phyloP scores from a whole-genome alignment of 1,140 invertebrate genomes.

The Aphelinus atriplicis region DNA sequence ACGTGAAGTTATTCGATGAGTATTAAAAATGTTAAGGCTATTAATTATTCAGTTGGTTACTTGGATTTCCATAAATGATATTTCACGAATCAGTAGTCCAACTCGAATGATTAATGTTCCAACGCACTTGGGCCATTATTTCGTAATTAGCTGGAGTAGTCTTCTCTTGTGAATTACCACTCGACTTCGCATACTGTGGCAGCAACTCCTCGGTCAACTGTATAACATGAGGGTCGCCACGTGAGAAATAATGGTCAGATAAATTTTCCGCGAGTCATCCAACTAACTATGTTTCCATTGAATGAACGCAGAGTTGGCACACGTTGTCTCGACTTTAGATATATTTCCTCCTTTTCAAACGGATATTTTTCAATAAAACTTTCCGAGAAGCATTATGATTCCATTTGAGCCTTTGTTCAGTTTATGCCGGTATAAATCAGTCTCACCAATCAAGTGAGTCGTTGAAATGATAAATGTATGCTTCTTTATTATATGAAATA shows the following conservation, averaged over 20 bases:
- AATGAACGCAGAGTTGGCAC: constrained; percentile 6
- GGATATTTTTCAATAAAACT: neutral
- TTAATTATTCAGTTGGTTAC: no score
- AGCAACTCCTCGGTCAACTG: neutral
- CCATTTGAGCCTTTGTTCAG: no score
- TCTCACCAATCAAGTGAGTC: no score
- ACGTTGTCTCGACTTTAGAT: neutral
- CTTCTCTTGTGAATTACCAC: constrained; percentile 11
- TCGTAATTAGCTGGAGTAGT: constrained; percentile 10
- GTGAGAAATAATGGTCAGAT: constrained; percentile 30
- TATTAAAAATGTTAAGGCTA: no score
- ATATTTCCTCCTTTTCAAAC: constrained; percentile 16
- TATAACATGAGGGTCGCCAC: constrained; percentile 8
- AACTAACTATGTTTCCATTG: constrained; percentile 12
- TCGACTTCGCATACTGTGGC: neutral
- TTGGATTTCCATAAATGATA: no score
- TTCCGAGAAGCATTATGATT: no score
- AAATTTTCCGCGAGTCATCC: constrained; percentile 26
- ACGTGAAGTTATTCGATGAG: no score
- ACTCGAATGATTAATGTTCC: neutral
- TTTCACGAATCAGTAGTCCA: no score
- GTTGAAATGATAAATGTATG: no score
- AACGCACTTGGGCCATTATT: neutral
- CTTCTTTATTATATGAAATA: no score
- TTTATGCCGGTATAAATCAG: no score